These are phyloP conservation scores for Netelia inedita DNA, from an alignment of 2,888 invertebrate species.

Conservation along the genomic window DNA sequence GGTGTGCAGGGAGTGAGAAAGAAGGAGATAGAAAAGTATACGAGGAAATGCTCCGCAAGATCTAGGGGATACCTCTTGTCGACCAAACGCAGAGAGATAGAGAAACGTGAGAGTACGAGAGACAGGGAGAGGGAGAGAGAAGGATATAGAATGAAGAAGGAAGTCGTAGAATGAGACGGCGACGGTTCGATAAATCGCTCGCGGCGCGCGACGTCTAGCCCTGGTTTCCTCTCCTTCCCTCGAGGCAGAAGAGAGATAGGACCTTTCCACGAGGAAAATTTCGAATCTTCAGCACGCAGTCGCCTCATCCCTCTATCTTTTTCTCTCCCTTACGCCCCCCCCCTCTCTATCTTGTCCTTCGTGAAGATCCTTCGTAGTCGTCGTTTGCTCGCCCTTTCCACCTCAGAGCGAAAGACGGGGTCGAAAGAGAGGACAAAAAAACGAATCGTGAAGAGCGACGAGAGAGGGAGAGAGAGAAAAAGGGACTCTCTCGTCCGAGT, in stretches of 20 bases:
- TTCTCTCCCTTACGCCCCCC: not conserved
- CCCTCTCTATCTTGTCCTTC: not conserved
- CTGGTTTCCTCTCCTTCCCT: slow-evolving; percentile 28
- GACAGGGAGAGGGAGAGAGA: slow-evolving; percentile 1
- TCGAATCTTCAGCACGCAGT: slow-evolving; percentile 55
- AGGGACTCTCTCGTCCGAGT: slow-evolving; percentile 46
- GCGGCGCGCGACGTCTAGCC: slow-evolving; percentile 62
- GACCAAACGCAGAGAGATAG: not conserved
- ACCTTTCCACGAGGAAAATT: slow-evolving; percentile 55
- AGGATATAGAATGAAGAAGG: slow-evolving; percentile 8
- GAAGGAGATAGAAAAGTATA: slow-evolving; percentile 9
- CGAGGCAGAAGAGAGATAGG: slow-evolving; percentile 34
- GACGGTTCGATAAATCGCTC: slow-evolving; percentile 61
- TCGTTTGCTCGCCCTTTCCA: slow-evolving; percentile 47
- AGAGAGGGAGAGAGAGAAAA: not conserved
- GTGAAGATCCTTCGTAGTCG: slow-evolving; percentile 27
- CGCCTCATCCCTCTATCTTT: not conserved
- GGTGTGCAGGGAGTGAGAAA: not conserved
- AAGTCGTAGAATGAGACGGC: slow-evolving; percentile 25
- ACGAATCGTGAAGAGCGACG: slow-evolving; percentile 6
- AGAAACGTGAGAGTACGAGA: not conserved
- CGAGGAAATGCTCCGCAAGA: slow-evolving; percentile 8
- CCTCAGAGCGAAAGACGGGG: not conserved
- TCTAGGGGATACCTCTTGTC: slow-evolving; percentile 26
- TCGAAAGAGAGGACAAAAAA: not conserved